These are phyloP conservation scores for Neoscelio sp. DNA, from an alignment of 2,888 invertebrate genomes.

Conservation along the genomic window DNA sequence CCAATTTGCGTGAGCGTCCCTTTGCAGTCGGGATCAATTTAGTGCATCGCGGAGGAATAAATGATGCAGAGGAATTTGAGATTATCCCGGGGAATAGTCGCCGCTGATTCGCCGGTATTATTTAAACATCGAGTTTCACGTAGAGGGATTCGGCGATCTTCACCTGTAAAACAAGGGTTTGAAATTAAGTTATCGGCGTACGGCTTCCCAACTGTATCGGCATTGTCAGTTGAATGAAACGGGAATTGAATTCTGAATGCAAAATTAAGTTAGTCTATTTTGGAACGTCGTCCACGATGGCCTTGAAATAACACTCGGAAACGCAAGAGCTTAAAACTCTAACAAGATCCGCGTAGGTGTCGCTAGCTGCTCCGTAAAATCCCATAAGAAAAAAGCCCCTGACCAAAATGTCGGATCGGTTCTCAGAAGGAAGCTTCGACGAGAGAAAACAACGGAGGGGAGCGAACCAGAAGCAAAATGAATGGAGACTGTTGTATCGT, in stretches of 20 bases:
- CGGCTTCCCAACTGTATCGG: too few relatives aligned
- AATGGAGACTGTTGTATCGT: constrained; percentile 10
- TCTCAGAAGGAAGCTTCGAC: constrained; percentile 31
- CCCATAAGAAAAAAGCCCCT: too few relatives aligned
- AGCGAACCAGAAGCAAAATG: constrained; percentile 27
- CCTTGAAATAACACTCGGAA: constrained; percentile 20
- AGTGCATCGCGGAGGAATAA: constrained; percentile 22
- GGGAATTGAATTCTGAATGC: too few relatives aligned
- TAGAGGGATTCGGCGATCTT: constrained; percentile 30
- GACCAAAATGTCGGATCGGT: constrained; percentile 36
- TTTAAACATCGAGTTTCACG: constrained; percentile 9
- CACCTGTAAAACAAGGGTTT: constrained; percentile 15
- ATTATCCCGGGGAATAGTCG: neutral
- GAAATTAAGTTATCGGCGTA: constrained; percentile 39
- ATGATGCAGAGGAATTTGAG: neutral
- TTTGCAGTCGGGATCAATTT: constrained; percentile 43
- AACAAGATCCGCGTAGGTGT: too few relatives aligned
- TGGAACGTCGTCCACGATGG: constrained; percentile 7
- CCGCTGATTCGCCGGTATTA: constrained; percentile 4
- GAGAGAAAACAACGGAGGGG: constrained; percentile 21
- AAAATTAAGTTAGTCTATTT: too few relatives aligned
- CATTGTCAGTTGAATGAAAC: too few relatives aligned
- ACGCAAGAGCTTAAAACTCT: too few relatives aligned
- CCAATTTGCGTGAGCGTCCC: constrained; percentile 35
- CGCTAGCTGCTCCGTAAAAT: too few relatives aligned